These are phyloP conservation scores for Apotomis capreana DNA, from an alignment of 2,888 invertebrate genomes.

Conservation along the genomic window DNA sequence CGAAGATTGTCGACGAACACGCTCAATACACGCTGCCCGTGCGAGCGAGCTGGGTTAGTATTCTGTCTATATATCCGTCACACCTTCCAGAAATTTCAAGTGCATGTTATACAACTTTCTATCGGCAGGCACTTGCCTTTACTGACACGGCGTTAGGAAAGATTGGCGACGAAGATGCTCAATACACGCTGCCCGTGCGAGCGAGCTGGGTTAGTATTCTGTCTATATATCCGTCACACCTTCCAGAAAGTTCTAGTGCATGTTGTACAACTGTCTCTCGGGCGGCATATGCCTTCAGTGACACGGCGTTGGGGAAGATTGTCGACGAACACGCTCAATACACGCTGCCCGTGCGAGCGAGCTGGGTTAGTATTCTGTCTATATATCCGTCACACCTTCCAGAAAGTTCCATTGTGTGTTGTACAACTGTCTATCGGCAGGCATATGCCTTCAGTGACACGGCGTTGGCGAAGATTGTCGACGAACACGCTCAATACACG, in stretches of 20 bases:
- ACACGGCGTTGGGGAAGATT: constrained; percentile 50
- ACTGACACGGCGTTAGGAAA: constrained; percentile 47
- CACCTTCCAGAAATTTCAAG: constrained; percentile 49
- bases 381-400: not conserved
- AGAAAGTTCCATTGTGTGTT: constrained; percentile 55
- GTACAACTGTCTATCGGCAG: constrained; percentile 59
- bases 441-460: constrained; percentile 55
- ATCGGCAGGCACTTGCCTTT: constrained; percentile 54
- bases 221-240: not conserved
- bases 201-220: constrained; percentile 36
- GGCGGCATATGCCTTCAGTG: constrained; percentile 58
- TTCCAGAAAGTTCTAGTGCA: constrained; percentile 51
- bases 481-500: constrained; percentile 43
- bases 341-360: constrained; percentile 46
- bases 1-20: constrained; percentile 48
- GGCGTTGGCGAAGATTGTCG: constrained; percentile 54
- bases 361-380: constrained; percentile 36
- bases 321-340: constrained; percentile 48
- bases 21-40: constrained; percentile 48
- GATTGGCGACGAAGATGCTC: constrained; percentile 48
- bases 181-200: constrained; percentile 48
- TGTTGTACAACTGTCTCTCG: constrained; percentile 59
- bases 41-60: constrained; percentile 36
- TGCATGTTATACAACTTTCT: constrained; percentile 60
- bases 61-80: not conserved